A percentile compares a stretch with the other conserved stretches of the same genome.
These are phyloP conservation scores for Nysson spinosus DNA, from an alignment of 2,888 invertebrate species.

Conservation along the genomic window DNA sequence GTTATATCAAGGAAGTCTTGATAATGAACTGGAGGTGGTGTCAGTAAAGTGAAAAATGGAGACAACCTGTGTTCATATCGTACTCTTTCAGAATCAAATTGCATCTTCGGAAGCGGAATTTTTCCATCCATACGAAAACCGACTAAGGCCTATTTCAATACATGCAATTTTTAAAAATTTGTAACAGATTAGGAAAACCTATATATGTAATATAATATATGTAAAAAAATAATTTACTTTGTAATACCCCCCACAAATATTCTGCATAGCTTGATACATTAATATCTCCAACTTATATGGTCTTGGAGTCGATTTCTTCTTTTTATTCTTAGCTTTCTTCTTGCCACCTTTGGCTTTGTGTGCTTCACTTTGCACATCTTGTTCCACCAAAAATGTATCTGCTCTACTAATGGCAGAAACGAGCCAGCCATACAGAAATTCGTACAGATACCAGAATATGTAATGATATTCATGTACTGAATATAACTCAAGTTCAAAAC, in stretches of 20 bases:
- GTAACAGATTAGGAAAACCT: not conserved
- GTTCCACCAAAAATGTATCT: conserved; percentile 89
- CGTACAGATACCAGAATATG: conserved; percentile 97
- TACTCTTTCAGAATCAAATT: conserved; percentile 96
- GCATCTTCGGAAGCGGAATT: conserved; percentile 89
- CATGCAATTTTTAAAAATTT: not conserved
- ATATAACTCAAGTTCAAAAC: conserved; percentile 96
- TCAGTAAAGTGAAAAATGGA: conserved; percentile 90
- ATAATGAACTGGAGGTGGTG: conserved; percentile 95
- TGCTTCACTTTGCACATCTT: conserved; percentile 81
- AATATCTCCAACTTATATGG: conserved; percentile 91
- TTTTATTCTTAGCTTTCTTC: conserved; percentile 82
- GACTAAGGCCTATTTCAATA: conserved; percentile 84
- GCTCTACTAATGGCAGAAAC: conserved; percentile 94
- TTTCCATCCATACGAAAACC: conserved; percentile 94
- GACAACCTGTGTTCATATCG: conserved; percentile 96
- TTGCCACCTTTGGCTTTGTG: conserved; percentile 76
- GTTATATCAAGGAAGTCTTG: conserved; percentile 93
- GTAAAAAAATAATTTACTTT: conserved; percentile 81
- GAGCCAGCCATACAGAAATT: conserved; percentile 96
- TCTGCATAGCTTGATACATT: conserved; percentile 94
- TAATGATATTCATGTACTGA: conserved; percentile 97
- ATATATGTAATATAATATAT: not conserved
- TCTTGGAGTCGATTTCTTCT: conserved; percentile 82
- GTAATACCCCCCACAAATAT: conserved; percentile 96